Evolutionary conservation across 2,113 vertebrate species (phyloP), one percentile per base, ranked within the genome.

Genomic region (Polyodon spathula): DNA sequence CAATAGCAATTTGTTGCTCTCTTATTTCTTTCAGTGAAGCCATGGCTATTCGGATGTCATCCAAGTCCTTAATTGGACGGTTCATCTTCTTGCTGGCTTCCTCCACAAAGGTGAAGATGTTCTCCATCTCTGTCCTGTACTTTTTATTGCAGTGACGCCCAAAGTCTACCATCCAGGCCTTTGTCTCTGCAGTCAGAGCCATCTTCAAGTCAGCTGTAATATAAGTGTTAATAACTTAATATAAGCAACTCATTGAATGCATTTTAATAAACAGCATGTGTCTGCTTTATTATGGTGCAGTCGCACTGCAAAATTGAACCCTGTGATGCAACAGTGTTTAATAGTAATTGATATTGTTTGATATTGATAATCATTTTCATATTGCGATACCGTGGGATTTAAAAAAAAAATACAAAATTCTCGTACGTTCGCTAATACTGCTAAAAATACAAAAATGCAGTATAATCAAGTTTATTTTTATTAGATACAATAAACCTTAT

Each of bases 31-130:
- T 93, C 63, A 98, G 84, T 1, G 92, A 72, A 27, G 86, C 80
- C 96, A 98, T 95, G 2, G 84, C 82, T 10, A 91, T 90, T 71
- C 92, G 87, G 66, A 97, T 90, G 66, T 98, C 95, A 76, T 99
- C 96, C 48, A 98, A 74, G 68, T 99, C 96, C 68, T 81, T 90
- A 68, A 98, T 90, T 27, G 56, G 84, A 9, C 84, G 82, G 75
- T 90, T 95, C 15, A 98, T 75, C 71, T 94, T 98, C 75, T 93
- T 98, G 62, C 71, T 79, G 1, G 88, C 85, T 71, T 97, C 94
- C 54, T 94, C 92, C 46, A 95, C 78, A 56, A 95, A 93, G 5
- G 63, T 68, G 68, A 96, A 92, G 66, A 97, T 87, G 41, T 77
- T 82, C 72, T 95, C 92, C 95, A 99, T 97, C 68, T 98, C 89